These are phyloP conservation scores for Monopis laevigella DNA, from an alignment of 2,888 invertebrate genomes.

Conservation along the genomic window DNA sequence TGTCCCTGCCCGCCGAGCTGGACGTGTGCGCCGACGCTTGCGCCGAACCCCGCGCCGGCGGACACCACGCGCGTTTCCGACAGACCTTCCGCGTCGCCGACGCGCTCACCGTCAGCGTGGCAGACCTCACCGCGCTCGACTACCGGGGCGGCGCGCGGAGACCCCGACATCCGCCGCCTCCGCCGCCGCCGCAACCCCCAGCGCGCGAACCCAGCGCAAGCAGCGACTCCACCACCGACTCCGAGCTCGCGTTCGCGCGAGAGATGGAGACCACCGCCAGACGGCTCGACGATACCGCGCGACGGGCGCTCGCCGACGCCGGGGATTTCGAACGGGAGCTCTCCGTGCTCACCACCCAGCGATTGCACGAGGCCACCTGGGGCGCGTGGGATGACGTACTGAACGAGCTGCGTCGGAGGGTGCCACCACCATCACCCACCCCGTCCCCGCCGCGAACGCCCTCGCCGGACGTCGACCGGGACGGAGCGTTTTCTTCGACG, in stretches of 20 bases:
- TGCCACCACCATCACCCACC: conserved; percentile 44
- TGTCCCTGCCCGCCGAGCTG: conserved; percentile 72
- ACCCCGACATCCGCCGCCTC: conserved; percentile 48
- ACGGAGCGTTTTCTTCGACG: conserved; percentile 66
- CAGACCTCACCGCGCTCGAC: conserved; percentile 68
- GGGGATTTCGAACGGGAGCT: conserved; percentile 65
- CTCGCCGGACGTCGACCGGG: conserved; percentile 39
- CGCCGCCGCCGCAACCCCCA: conserved; percentile 36
- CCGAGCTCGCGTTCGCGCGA: conserved; percentile 48
- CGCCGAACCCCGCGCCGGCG: conserved; percentile 44
- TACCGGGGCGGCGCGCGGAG: conserved; percentile 51
- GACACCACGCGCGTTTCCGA: conserved; percentile 49
- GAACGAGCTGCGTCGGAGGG: conserved; percentile 50
- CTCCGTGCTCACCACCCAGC: conserved; percentile 63
- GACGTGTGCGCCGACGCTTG: conserved; percentile 73
- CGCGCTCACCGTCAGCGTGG: conserved; percentile 69
- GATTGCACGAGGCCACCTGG: conserved; percentile 53
- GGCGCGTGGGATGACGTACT: conserved; percentile 62
- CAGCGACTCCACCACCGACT: conserved; percentile 58
- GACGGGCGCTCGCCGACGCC: conserved; percentile 55
- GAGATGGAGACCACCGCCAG: conserved; percentile 59
- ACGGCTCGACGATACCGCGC: conserved; percentile 48
- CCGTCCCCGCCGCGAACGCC: conserved; percentile 40
- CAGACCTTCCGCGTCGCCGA: conserved; percentile 56
- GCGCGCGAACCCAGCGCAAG: conserved; percentile 52